phyloP scores from a whole-genome alignment of 2,797 vertebrate species.

The Sebastiscus albofasciatus region DNA sequence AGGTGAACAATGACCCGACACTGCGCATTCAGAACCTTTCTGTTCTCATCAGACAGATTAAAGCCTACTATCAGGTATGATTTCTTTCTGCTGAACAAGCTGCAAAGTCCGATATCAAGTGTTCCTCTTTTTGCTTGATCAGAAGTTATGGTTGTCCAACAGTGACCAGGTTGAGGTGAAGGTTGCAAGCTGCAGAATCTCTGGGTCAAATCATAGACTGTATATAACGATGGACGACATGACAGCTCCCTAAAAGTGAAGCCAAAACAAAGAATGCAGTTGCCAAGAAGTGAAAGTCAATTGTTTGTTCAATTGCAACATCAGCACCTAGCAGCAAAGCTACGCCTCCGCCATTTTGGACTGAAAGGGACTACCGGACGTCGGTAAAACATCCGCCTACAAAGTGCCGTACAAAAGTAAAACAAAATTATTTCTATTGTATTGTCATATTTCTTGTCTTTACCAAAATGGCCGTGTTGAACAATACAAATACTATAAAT shows the following conservation, averaged over 20 bases:
- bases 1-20: conserved; percentile 95
- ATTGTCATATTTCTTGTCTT: not conserved
- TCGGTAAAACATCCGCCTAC: not conserved
- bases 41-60: conserved; percentile 94
- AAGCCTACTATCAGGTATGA: conserved; percentile 96
- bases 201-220: not conserved
- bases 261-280: too few species aligned
- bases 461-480: not conserved
- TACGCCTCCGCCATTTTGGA: too few species aligned
- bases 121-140: not conserved
- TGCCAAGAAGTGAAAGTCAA: too few species aligned
- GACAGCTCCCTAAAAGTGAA: too few species aligned
- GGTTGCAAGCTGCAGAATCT: not conserved
- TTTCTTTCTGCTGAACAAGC: not conserved
- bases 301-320: too few species aligned
- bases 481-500: not conserved
- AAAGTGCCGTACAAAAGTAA: not conserved
- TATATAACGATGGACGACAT: too few species aligned
- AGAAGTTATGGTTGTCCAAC: not conserved
- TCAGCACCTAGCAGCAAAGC: too few species aligned
- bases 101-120: not conserved
- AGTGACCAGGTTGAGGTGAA: too few species aligned
- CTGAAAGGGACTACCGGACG: too few species aligned
- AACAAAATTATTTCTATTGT: not conserved
- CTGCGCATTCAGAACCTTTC: conserved; percentile 96